phyloP scores from a whole-genome alignment of 2,797 vertebrate species.

The Dermochelys coriacea region DNA sequence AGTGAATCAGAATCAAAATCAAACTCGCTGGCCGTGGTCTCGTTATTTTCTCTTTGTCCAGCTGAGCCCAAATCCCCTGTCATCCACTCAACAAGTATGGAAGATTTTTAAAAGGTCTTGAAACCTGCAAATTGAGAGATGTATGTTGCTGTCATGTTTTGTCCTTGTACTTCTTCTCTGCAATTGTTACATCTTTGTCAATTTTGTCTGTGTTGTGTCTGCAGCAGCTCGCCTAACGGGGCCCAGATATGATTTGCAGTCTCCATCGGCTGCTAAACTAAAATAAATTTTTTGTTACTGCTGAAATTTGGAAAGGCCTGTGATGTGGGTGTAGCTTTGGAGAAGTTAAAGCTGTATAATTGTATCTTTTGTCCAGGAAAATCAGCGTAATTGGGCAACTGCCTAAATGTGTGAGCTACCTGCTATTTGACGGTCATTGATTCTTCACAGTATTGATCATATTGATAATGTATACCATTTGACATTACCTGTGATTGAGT shows the following conservation, averaged over 20 bases:
- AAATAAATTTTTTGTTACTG: not conserved
- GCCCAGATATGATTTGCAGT: not conserved
- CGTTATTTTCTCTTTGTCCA: not conserved
- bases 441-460: not conserved
- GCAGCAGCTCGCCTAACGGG: not conserved
- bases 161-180: not conserved
- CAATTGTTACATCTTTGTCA: not conserved
- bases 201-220: not conserved
- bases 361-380: not conserved
- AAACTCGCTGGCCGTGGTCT: not conserved
- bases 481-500: not conserved
- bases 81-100: not conserved
- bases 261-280: not conserved
- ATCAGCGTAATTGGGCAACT: not conserved
- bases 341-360: not conserved
- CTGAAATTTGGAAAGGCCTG: not conserved
- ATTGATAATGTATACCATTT: not conserved
- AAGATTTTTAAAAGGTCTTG: not conserved
- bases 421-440: not conserved
- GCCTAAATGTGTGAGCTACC: not conserved
- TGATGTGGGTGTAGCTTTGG: not conserved
- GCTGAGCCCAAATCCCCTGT: not conserved
- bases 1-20: not conserved
- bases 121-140: not conserved
- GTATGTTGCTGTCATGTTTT: not conserved